These are phyloP conservation scores for Perizoma affinitatum DNA, from an alignment of 2,888 invertebrate genomes.

Conservation along the genomic window DNA sequence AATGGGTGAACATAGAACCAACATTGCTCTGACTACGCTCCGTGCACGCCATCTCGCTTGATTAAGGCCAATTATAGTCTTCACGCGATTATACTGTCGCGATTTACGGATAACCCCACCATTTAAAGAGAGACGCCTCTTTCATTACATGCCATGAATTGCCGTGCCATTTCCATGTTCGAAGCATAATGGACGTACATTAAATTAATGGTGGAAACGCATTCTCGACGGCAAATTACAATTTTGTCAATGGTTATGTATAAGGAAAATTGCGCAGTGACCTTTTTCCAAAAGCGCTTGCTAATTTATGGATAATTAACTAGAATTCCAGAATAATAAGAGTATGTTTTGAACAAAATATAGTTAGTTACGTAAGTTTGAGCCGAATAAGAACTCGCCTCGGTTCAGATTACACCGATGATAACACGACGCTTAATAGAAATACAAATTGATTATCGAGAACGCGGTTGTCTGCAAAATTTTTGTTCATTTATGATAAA, in stretches of 20 bases:
- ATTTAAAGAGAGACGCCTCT: conserved; percentile 68
- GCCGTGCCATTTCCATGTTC: conserved; percentile 65
- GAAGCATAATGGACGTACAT: conserved; percentile 59
- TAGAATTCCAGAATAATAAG: conserved; percentile 25
- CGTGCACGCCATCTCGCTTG: conserved; percentile 69
- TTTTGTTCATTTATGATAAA: too few species aligned
- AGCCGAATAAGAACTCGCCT: conserved; percentile 48
- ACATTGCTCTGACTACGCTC: conserved; percentile 43
- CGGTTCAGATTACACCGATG: conserved; percentile 46
- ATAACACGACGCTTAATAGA: conserved; percentile 63
- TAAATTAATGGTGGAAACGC: conserved; percentile 54
- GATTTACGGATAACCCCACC: conserved; percentile 70
- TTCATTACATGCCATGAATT: conserved; percentile 66
- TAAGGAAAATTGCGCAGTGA: conserved; percentile 39
- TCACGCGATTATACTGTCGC: conserved; percentile 73
- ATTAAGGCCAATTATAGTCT: conserved; percentile 75
- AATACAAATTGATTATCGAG: conserved; percentile 67
- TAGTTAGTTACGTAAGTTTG: conserved; percentile 37
- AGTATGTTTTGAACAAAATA: conserved; percentile 23
- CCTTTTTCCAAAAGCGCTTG: conserved; percentile 24
- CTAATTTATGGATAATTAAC: conserved; percentile 29
- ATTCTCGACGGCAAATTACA: conserved; percentile 53
- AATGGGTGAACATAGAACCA: conserved; percentile 51
- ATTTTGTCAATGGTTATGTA: conserved; percentile 51
- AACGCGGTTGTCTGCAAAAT: conserved; percentile 36